Base-by-base conservation (phyloP, 2,797 vertebrate genomes). In the Notolabrus celidotus region DNA sequence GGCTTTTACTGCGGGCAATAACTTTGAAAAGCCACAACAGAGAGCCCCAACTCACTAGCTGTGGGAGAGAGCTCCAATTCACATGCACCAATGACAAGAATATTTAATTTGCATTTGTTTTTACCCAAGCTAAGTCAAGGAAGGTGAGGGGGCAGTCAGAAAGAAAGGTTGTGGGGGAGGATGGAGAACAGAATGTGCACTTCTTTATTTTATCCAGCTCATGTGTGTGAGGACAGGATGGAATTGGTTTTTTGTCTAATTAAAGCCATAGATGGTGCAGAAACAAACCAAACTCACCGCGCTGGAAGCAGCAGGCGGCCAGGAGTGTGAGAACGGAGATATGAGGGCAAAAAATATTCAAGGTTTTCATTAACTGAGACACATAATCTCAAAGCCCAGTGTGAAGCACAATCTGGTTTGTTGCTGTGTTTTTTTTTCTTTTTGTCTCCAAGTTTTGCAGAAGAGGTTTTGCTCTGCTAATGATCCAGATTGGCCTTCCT, bases 61-160 rank as follows among this genome's bases (percentile, higher is more conserved):
- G 52, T 47, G 43, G 53, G 41, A 70, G 62, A 60, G 52, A 38
- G 54, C 54, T 57, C 51, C 15, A 60, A 25, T 43, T 52, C 66
- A 66, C 38, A 31, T 59, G 45, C 33, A 46, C 39, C 29, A 2
- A 4, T 52, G 17, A 71, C 71, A 67, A 53, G 59, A 65, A 71
- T 74, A 67, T 67, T 60, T 15, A 33, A 69, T 88, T 78, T 86
- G 60, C 67, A 79, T 83, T 34, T 61, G 60, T 80, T 82, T 82
- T 49, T 74, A 68, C 65, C 17, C 6, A 20, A 62, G 64, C 60
- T 68, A 69, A 83, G 78, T 75, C 82, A 78, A 66, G 11, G 57
- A 63, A 75, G 67, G 82, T 82, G 72, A 63, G 42, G 72, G 57
- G 59, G 74, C 71, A 69, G 67, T 39, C 9, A 23, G 39, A 1